phyloP scores from a whole-genome alignment of 2,888 invertebrate genomes.

The Micropterix aruncella region DNA sequence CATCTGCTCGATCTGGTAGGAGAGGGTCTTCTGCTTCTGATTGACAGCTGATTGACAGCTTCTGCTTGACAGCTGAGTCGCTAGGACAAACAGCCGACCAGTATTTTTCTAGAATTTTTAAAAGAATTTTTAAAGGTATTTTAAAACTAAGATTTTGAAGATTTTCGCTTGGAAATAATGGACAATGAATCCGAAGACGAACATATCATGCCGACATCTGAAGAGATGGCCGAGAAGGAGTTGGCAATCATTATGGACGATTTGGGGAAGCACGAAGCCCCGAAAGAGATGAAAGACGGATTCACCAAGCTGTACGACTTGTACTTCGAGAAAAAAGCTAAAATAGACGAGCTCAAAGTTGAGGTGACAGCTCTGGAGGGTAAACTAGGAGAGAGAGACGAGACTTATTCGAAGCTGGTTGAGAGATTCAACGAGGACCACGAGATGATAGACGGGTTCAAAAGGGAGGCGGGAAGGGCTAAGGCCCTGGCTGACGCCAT shows the following conservation, averaged over 20 bases:
- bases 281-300: slow-evolving; percentile 49
- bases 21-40: slow-evolving; percentile 52
- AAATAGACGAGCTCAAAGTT: neutral
- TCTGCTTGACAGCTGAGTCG: too few relatives aligned
- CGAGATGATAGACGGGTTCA: neutral
- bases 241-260: slow-evolving; percentile 43
- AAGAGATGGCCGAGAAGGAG: too few relatives aligned
- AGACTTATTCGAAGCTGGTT: neutral
- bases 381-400: neutral
- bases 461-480: slow-evolving; percentile 16
- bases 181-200: too few relatives aligned
- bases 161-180: too few relatives aligned
- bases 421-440: neutral
- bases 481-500: slow-evolving; percentile 52
- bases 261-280: slow-evolving; percentile 46
- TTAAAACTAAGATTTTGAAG: too few relatives aligned
- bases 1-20: slow-evolving; percentile 67
- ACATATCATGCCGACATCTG: too few relatives aligned
- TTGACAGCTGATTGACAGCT: too few relatives aligned
- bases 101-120: too few relatives aligned
- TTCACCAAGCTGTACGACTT: slow-evolving; percentile 57
- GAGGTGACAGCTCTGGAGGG: neutral
- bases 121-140: too few relatives aligned
- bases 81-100: too few relatives aligned
- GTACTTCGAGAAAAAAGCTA: slow-evolving; percentile 23